Percentiles rank a stretch among this genome's conserved stretches.
phyloP scores from a whole-genome alignment of 2,888 invertebrate genomes.

The Drosophila imparisetae region DNA sequence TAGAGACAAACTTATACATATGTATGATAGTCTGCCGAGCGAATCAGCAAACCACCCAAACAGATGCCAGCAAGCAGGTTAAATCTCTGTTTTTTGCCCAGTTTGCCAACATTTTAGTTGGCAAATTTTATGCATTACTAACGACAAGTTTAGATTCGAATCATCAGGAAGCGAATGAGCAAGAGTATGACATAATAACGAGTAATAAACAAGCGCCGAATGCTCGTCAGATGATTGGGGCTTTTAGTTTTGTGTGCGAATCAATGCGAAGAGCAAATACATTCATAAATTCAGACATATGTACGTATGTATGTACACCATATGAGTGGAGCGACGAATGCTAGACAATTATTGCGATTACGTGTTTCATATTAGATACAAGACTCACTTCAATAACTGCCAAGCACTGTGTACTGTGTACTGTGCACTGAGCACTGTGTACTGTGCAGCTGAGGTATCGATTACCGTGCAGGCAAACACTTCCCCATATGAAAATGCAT shows the following conservation, averaged over 20 bases:
- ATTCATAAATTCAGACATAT: background rate
- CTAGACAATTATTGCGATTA: conserved; percentile 69
- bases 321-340: conserved; percentile 67
- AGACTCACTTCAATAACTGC: conserved; percentile 46
- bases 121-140: conserved; percentile 24
- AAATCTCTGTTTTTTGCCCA: background rate
- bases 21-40: background rate
- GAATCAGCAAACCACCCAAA: background rate
- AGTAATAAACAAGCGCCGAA: conserved; percentile 26
- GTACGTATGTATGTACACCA: background rate
- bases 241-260: conserved; percentile 20
- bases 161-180: conserved; percentile 64
- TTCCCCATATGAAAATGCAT: conserved; percentile 51
- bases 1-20: background rate
- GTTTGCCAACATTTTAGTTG: conserved; percentile 3
- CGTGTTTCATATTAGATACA: conserved; percentile 49
- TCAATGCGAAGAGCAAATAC: conserved; percentile 27
- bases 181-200: conserved; percentile 72
- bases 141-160: conserved; percentile 28
- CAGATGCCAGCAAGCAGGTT: background rate
- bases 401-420: background rate
- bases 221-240: conserved; percentile 13
- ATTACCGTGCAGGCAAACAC: conserved; percentile 63
- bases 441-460: conserved; percentile 44
- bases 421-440: background rate